Evolutionary conservation across 2,888 invertebrate species (phyloP).

Genomic region (Leucozona laternaria): DNA sequence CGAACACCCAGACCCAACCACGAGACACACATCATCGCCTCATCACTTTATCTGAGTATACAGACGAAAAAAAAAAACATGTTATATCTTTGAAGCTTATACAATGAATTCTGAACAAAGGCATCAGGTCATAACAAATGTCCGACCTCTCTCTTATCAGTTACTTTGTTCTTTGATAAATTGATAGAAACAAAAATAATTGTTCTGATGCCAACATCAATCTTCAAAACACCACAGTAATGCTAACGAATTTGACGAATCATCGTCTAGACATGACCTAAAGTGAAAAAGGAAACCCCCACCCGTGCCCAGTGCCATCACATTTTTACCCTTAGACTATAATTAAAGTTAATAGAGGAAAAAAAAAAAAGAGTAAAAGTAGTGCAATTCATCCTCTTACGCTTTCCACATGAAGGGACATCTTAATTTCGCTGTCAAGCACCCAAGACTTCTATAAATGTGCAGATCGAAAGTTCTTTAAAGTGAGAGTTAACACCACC

Average conservation of each 20-base stretch:
- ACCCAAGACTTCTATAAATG: conserved; percentile 3
- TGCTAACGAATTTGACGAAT: background rate
- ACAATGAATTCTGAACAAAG: background rate
- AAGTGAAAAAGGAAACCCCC: background rate
- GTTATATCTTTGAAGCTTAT: background rate
- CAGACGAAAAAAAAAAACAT: no score
- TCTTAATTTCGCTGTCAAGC: conserved; percentile 58
- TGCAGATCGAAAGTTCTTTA: conserved; percentile 43
- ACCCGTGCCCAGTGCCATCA: background rate
- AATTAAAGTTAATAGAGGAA: background rate
- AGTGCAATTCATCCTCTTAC: background rate
- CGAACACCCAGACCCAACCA: no score
- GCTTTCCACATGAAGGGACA: background rate
- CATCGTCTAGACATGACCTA: conserved; percentile 30
- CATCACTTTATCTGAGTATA: no score
- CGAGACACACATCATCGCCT: no score
- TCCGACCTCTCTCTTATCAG: background rate
- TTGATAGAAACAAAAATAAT: background rate
- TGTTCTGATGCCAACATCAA: conserved; percentile 5
- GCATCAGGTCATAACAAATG: background rate
- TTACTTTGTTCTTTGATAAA: conserved; percentile 3
- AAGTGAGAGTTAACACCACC: conserved; percentile 41
- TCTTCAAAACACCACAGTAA: background rate
- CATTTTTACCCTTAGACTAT: background rate
- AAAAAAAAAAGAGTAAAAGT: background rate